These are phyloP conservation scores for Thalassarche chlororhynchos DNA, from an alignment of 2,113 vertebrate species.

Conservation along the genomic window DNA sequence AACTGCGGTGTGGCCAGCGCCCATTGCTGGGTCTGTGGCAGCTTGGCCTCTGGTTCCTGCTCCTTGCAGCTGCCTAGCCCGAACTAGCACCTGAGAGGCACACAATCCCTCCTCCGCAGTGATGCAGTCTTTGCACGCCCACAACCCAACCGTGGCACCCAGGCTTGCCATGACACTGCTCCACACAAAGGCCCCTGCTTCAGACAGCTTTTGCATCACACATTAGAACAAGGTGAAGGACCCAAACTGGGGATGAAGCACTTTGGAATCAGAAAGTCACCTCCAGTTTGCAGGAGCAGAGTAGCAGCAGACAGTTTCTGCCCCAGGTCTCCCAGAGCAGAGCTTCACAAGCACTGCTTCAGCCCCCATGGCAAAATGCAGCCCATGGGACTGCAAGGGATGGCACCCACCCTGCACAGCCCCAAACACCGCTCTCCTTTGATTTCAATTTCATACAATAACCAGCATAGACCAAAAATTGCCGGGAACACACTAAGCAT, in stretches of 20 bases:
- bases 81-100: not conserved
- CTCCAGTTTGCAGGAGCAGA: not conserved
- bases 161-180: not conserved
- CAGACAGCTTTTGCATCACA: not conserved
- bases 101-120: accelerated
- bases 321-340: not conserved
- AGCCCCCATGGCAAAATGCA: not conserved
- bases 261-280: not conserved
- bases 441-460: not conserved
- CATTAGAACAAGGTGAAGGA: not conserved
- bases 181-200: not conserved
- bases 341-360: not conserved
- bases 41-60: not conserved
- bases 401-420: not conserved
- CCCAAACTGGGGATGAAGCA: not conserved
- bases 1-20: not conserved
- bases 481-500: not conserved
- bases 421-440: not conserved
- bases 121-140: not conserved
- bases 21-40: not conserved
- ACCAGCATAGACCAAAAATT: not conserved
- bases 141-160: not conserved
- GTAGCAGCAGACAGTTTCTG: not conserved
- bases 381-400: not conserved
- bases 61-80: not conserved